Evolutionary conservation across 37 sponge, comb jelly and placozoan genomes (phyloP), one percentile per base, ranked within the genome.

Genomic region (Agelas oroides): DNA sequence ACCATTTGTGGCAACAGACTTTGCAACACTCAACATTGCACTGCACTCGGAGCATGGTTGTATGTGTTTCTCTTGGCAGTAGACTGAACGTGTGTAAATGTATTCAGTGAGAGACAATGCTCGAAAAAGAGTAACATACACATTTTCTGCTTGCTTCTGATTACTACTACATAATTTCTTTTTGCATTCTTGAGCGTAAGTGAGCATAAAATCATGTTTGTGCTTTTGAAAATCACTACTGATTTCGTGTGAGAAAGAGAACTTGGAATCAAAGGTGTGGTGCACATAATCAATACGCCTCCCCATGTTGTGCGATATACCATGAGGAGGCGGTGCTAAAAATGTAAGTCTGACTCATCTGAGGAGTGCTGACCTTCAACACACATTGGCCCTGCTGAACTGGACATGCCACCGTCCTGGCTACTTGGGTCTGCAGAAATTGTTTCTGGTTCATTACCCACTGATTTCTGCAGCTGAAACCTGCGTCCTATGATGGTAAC

Each of bases 71-170:
- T 23, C 13, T 23, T 18, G 21, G 53, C 76, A 75, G 58, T 75
- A 46, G 6, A 21, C 28, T 55, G 14, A 54, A 13, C 76, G 56
- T 46, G 58, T 28, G 19, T 16, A 23, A 14, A 75, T 11, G 53
- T 75, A 75, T 28, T 75, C 76, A 25, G n/a, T 21, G 14, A 75
- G 24, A 54, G 56, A 53, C 21, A 75, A 17, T 21, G 24, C 76
- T 24, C n/a, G 21, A 13, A 40, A 75, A 53, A 27, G n/a, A 54
- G 76, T 53, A 24, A 75, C 8, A 53, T 21, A 75, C 46, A 75
- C 58, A 75, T 27, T 18, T 15, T 75, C 76, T 25, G 30, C 21
- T 71, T 21, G 19, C 58, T 56, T 56, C 58, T 56, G 58, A 21
- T 34, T 23, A 53, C 14, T 17, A 53, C 12, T 5, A 75, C 58